These are phyloP conservation scores for Chrysolina americana DNA, from an alignment of 2,888 invertebrate genomes.

Conservation along the genomic window DNA sequence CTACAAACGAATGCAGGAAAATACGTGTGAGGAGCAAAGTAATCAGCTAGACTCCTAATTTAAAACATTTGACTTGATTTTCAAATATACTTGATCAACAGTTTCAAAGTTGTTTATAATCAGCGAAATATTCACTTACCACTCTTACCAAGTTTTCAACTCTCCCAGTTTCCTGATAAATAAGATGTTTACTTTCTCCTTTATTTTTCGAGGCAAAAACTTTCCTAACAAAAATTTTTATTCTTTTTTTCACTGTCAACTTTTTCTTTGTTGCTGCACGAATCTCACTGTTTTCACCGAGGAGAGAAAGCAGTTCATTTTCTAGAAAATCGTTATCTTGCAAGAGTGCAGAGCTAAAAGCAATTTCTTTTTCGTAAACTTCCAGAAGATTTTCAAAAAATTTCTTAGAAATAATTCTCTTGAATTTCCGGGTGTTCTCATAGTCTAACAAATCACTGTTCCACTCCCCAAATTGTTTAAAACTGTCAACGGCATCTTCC, in stretches of 20 bases:
- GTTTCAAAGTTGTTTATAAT: background rate
- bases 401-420: conserved; percentile 39
- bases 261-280: conserved; percentile 27
- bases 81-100: no score
- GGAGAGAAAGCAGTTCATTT: conserved; percentile 36
- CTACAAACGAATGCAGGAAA: no score
- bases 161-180: background rate
- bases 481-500: background rate
- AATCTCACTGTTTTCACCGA: background rate
- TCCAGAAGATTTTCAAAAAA: conserved; percentile 50
- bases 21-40: no score
- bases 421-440: conserved; percentile 16
- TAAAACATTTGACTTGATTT: no score
- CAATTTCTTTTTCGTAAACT: conserved; percentile 52
- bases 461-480: background rate
- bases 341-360: conserved; percentile 44
- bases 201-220: conserved; percentile 16
- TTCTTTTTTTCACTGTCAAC: conserved; percentile 19
- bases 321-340: conserved; percentile 49
- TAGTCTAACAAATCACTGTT: background rate
- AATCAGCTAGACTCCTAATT: no score
- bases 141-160: background rate
- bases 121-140: background rate
- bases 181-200: background rate
- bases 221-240: conserved; percentile 26